Evolutionary conservation across 2,888 invertebrate genomes (phyloP), one percentile per base, ranked within the genome.

Genomic region (Thecophora atra): DNA sequence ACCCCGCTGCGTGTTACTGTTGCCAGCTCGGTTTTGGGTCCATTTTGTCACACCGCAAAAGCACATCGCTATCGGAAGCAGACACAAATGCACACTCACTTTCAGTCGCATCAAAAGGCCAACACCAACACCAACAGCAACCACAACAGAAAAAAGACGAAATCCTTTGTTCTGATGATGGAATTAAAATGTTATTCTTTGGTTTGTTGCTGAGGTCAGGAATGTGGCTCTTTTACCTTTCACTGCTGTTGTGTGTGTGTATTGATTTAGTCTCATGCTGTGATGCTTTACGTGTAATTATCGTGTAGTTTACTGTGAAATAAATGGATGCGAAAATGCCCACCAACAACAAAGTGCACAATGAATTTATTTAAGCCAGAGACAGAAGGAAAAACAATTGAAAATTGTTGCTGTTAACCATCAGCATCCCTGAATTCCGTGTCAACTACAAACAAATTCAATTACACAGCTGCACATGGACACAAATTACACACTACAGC

Each of bases 21-120:
- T 60, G 28, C 70, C 7, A 13, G n/a, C 17, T 47, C 17, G 47
- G 47, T 11, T 47, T 47, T 47, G 15, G 4, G 17, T 11, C 30
- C 56, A 68, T 19, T 68, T 68, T 68, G 68, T 44, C 17, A 37
- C 24, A 68, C 68, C 58, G 28, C 68, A 68, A 68, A 42, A 37
- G 11, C 30, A 30, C 37, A 37, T 56, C 56, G 52, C 68, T 28
- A 68, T 58, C 71, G 71, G 54, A 75, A 72, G 68, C 71, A 77
- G 17, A 5, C 15, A 11, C 11, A 37, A 37, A 28, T 17, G 15
- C 30, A 60, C 24, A 47, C 47, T 37, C 37, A 17, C 47, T 47
- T 11, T 17, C 47, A n/a, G 13, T 47, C 11, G 5, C 17, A 15
- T n/a, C 47, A 47, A n/a, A n/a, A 11, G n/a, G 5, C 47, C 47